Evolutionary conservation across 2,797 vertebrate species (phyloP).

Genomic region (Sebastes diploproa): DNA sequence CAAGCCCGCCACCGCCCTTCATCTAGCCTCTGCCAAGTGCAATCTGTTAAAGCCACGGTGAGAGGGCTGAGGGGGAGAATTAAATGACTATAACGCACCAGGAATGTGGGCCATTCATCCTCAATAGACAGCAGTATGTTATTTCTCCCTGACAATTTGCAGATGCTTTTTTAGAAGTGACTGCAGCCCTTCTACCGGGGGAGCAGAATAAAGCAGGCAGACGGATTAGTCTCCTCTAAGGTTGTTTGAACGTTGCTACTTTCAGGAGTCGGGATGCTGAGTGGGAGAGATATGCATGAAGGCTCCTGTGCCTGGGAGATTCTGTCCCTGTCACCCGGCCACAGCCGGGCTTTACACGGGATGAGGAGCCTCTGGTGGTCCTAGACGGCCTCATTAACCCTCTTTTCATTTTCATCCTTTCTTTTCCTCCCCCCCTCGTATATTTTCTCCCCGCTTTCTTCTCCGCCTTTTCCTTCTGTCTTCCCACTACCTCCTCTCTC

Average conservation of each 20-base stretch:
- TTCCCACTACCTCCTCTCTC: conserved; percentile 27
- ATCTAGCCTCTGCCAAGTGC: conserved; percentile 71
- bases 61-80: conserved; percentile 68
- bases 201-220: conserved; percentile 51
- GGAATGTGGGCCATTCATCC: conserved; percentile 77
- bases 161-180: conserved; percentile 67
- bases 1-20: conserved; percentile 66
- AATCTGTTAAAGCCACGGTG: conserved; percentile 74
- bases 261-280: conserved; percentile 54
- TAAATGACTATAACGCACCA: conserved; percentile 74
- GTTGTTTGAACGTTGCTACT: conserved; percentile 63
- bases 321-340: conserved; percentile 39
- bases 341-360: conserved; percentile 40
- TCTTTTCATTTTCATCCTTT: conserved; percentile 48
- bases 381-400: conserved; percentile 63
- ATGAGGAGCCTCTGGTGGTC: conserved; percentile 63
- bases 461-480: conserved; percentile 32
- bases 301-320: conserved; percentile 36
- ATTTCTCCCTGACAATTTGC: conserved; percentile 75
- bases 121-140: conserved; percentile 70
- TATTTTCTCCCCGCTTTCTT: conserved; percentile 28
- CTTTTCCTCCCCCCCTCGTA: not conserved
- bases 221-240: conserved; percentile 60
- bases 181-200: conserved; percentile 54
- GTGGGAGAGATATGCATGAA: conserved; percentile 42